Percentiles rank a stretch among this genome's conserved stretches.
Evolutionary conservation across 2,888 invertebrate species (phyloP).

Genomic region (Chouioia cunea): DNA sequence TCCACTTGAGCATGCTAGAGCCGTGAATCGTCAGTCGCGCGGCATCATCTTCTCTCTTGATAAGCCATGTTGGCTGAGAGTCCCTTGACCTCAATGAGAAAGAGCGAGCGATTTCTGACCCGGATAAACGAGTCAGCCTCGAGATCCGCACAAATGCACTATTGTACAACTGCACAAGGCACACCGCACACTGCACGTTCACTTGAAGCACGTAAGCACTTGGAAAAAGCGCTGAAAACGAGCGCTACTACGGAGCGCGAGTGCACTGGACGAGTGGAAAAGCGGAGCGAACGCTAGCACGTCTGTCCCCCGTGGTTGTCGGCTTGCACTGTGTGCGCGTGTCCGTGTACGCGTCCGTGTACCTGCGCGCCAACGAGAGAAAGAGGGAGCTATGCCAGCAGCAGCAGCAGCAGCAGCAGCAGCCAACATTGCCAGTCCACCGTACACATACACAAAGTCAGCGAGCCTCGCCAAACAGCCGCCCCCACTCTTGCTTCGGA

Average conservation of each 20-base stretch:
- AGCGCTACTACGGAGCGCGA: neutral
- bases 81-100: slow-evolving; percentile 44
- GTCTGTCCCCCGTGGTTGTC: slow-evolving; percentile 35
- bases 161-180: neutral
- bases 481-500: slow-evolving; percentile 36
- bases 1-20: slow-evolving; percentile 66
- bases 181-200: slow-evolving; percentile 9
- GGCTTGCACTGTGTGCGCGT: slow-evolving; percentile 25
- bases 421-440: too few relatives aligned
- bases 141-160: too few relatives aligned
- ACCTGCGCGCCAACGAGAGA: neutral
- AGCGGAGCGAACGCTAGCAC: slow-evolving; percentile 18
- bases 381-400: slow-evolving; percentile 7
- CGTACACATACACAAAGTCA: too few relatives aligned
- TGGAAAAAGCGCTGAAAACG: slow-evolving; percentile 1
- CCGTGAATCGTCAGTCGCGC: neutral
- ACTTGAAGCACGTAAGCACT: neutral
- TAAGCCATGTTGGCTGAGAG: slow-evolving; percentile 23
- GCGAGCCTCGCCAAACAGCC: slow-evolving; percentile 6
- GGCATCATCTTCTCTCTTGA: neutral
- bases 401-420: slow-evolving; percentile 5
- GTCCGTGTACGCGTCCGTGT: slow-evolving; percentile 14
- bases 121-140: neutral
- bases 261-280: slow-evolving; percentile 7
- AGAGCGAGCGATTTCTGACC: too few relatives aligned